These are phyloP conservation scores for Phasianus colchicus DNA, from an alignment of 2,113 vertebrate species.

Conservation along the genomic window DNA sequence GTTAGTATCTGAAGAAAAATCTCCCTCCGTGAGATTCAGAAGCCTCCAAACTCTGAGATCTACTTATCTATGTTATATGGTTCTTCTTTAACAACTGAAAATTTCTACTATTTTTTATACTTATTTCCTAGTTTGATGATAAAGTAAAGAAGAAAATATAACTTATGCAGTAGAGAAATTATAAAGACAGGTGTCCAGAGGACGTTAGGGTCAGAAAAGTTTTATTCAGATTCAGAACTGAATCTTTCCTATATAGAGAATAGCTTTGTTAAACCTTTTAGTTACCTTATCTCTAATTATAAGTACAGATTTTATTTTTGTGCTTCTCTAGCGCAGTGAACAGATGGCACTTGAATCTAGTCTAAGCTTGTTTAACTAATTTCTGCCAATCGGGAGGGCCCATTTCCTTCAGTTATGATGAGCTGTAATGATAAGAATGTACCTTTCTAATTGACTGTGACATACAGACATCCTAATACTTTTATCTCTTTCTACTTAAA, in stretches of 20 bases:
- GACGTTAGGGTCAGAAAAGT: fast-evolving
- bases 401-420: constrained; percentile 53
- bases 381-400: constrained; percentile 4
- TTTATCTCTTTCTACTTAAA: constrained; percentile 38
- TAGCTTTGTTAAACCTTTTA: fast-evolving
- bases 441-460: constrained; percentile 51
- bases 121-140: neutral
- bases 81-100: neutral
- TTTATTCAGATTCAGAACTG: neutral
- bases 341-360: constrained; percentile 22
- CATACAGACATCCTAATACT: constrained; percentile 47
- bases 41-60: fast-evolving
- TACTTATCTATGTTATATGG: neutral
- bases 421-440: constrained; percentile 51
- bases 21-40: neutral
- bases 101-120: neutral
- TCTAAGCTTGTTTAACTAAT: constrained; percentile 49
- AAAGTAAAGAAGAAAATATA: neutral
- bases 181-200: neutral
- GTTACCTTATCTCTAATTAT: neutral
- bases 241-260: neutral
- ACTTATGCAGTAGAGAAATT: neutral
- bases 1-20: neutral
- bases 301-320: neutral
- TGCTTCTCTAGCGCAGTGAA: neutral